phyloP scores from a whole-genome alignment of 2,888 invertebrate species.

The Coleophora flavipennella region DNA sequence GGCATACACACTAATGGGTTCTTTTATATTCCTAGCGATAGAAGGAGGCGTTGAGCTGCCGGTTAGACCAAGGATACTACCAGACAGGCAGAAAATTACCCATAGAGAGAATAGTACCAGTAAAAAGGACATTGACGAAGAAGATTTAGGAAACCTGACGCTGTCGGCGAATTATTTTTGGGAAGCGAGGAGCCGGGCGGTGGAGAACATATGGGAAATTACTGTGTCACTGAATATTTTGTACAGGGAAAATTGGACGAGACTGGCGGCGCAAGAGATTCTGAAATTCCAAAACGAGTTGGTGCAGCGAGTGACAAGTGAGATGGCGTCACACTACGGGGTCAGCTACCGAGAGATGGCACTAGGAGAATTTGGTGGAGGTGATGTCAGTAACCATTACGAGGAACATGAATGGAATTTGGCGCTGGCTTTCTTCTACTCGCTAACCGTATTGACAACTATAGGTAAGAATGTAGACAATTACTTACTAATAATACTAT shows the following conservation, averaged over 20 bases:
- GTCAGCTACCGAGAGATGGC: slow-evolving; percentile 69
- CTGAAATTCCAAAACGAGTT: slow-evolving; percentile 87
- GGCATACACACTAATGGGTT: slow-evolving; percentile 83
- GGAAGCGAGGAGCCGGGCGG: slow-evolving; percentile 73
- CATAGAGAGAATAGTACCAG: slow-evolving; percentile 63
- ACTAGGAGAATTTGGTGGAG: slow-evolving; percentile 55
- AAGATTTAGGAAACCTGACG: slow-evolving; percentile 51
- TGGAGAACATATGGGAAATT: slow-evolving; percentile 93
- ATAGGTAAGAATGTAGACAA: slow-evolving; percentile 84
- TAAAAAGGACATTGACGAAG: slow-evolving; percentile 51
- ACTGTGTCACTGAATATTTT: slow-evolving; percentile 90
- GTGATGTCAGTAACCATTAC: slow-evolving; percentile 53
- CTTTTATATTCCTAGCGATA: slow-evolving; percentile 88
- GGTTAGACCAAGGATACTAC: slow-evolving; percentile 59
- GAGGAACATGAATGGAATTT: slow-evolving; percentile 88
- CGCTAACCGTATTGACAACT: slow-evolving; percentile 93
- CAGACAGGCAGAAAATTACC: slow-evolving; percentile 62
- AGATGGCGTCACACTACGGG: slow-evolving; percentile 77
- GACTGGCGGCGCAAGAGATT: slow-evolving; percentile 83
- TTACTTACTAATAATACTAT: too few relatives aligned
- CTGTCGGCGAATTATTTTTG: slow-evolving; percentile 64
- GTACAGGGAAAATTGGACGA: slow-evolving; percentile 92
- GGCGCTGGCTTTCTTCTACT: slow-evolving; percentile 93
- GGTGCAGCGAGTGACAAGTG: slow-evolving; percentile 83
- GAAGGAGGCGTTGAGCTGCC: slow-evolving; percentile 78